phyloP scores from a whole-genome alignment of 2,888 invertebrate species.

The Megalurothrips usitatus region DNA sequence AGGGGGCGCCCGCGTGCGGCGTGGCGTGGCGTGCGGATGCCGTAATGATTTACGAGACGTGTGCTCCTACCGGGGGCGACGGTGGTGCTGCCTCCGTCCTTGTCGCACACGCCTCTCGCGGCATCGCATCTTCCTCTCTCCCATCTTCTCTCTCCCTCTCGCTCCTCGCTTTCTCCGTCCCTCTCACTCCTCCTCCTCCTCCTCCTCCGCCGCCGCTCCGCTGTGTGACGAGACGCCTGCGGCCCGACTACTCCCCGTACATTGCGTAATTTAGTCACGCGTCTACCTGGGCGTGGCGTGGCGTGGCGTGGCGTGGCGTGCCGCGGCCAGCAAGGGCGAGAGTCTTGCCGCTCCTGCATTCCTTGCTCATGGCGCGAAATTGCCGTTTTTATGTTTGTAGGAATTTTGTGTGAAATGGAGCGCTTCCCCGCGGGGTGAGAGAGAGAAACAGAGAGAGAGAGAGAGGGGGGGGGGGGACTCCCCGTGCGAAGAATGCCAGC shows the following conservation, averaged over 20 bases:
- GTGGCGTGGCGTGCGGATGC: neutral
- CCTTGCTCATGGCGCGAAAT: conserved; percentile 25
- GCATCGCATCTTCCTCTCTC: too few species aligned
- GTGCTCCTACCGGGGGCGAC: too few species aligned
- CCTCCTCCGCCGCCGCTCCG: neutral
- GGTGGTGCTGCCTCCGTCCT: too few species aligned
- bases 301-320: neutral
- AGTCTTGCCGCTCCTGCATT: neutral
- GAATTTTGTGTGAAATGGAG: conserved; percentile 15
- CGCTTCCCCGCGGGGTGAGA: neutral
- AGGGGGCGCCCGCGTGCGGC: too few species aligned
- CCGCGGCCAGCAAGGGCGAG: neutral
- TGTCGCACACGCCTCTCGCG: too few species aligned
- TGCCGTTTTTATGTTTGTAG: conserved; percentile 21
- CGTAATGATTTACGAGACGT: neutral
- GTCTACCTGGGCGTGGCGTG: neutral
- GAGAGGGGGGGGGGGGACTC: neutral
- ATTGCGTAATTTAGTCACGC: conserved; percentile 24
- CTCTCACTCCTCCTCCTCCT: neutral
- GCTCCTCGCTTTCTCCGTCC: neutral
- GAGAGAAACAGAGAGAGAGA: neutral
- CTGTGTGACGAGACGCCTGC: neutral
- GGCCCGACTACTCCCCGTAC: neutral
- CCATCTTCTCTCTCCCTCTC: too few species aligned
- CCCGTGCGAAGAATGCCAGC: conserved; percentile 11